These are phyloP conservation scores for Acleris sparsana DNA, from an alignment of 2,888 invertebrate genomes.

Conservation along the genomic window DNA sequence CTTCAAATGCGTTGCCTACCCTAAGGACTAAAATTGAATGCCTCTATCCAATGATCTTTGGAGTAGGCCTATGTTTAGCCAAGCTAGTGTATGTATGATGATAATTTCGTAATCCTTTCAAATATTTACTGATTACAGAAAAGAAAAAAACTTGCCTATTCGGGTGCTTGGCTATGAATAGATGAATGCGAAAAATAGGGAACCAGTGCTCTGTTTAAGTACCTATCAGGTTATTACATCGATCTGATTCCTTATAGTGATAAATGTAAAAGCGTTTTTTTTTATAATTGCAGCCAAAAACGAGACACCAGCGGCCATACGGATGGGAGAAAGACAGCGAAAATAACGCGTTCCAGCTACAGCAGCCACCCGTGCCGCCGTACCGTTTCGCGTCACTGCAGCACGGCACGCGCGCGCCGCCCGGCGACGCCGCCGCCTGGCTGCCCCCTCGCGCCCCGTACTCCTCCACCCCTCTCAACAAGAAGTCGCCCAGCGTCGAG, in stretches of 20 bases:
- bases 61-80: no score
- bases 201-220: no score
- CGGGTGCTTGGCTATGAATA: no score
- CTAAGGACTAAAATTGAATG: no score
- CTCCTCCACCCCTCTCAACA: constrained; percentile 52
- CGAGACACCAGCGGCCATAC: constrained; percentile 88
- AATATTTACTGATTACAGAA: no score
- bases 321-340: constrained; percentile 87
- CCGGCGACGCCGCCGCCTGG: constrained; percentile 66
- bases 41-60: no score
- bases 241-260: neutral
- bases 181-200: no score
- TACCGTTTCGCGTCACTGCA: constrained; percentile 88
- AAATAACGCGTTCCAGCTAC: constrained; percentile 67
- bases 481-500: constrained; percentile 74
- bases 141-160: no score
- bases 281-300: constrained; percentile 85
- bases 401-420: constrained; percentile 80
- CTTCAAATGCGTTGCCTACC: no score
- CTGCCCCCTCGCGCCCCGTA: constrained; percentile 67
- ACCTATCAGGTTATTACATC: no score
- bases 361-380: constrained; percentile 84
- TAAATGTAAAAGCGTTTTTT: neutral
- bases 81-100: no score
- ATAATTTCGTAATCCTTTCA: no score